A percentile compares a stretch with the other conserved stretches of the same genome.
These are phyloP conservation scores for Antheraea pernyi DNA, from an alignment of 1,140 invertebrate genomes.

Conservation along the genomic window DNA sequence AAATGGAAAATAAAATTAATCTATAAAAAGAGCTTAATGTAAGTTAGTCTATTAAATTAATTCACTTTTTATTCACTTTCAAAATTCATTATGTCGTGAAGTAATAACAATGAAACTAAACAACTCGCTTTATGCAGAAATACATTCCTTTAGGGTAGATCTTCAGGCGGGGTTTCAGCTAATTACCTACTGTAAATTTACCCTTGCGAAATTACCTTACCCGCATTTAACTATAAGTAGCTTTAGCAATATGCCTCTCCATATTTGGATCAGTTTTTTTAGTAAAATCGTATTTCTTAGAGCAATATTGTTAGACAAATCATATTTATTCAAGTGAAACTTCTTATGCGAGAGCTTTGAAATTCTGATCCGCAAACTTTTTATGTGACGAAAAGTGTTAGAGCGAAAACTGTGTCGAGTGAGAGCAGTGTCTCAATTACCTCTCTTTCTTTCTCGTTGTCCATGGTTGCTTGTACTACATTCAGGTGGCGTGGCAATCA, in stretches of 20 bases:
- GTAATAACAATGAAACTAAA: conserved; percentile 28
- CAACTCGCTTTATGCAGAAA: conserved; percentile 22
- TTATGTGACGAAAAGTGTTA: no score
- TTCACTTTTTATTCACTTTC: conserved; percentile 10
- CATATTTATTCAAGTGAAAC: no score
- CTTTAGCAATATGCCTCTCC: conserved; percentile 5
- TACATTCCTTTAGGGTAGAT: conserved; percentile 17
- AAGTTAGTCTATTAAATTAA: conserved; percentile 12
- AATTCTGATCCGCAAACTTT: no score
- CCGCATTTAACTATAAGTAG: conserved; percentile 6
- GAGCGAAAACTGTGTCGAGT: no score
- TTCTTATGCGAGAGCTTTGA: no score
- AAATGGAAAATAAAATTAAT: no score
- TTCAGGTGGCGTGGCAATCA: no score
- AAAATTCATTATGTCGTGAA: conserved; percentile 16
- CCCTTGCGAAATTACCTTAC: conserved; percentile 16
- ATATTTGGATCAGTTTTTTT: neutral
- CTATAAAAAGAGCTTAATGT: no score
- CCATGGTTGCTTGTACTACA: no score
- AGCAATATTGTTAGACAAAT: neutral
- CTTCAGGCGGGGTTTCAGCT: conserved; percentile 8
- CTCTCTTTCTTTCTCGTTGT: no score
- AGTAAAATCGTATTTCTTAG: neutral
- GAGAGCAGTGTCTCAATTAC: no score
- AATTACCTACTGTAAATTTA: conserved; percentile 27